A percentile compares a stretch with the other conserved stretches of the same genome.
These are phyloP conservation scores for Nasonia oneida DNA, from an alignment of 2,888 invertebrate species.

Conservation along the genomic window DNA sequence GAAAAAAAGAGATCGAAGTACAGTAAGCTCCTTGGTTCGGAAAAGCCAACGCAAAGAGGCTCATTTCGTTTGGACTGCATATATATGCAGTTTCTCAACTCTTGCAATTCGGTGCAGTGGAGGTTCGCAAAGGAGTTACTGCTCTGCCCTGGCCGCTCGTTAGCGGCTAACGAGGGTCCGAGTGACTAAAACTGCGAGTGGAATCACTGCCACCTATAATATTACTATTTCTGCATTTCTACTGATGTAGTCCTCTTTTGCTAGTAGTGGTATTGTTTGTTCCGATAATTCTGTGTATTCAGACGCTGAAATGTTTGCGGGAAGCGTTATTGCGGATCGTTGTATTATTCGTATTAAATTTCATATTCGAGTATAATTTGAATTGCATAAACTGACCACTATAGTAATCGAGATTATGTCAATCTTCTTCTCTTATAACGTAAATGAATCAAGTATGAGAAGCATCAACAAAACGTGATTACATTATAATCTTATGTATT, in stretches of 20 bases:
- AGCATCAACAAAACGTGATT: too few species aligned
- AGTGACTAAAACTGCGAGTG: constrained; percentile 1
- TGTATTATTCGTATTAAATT: not conserved
- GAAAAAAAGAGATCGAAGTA: not conserved
- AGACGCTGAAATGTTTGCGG: not conserved
- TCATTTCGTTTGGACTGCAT: not conserved
- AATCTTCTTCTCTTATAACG: not conserved
- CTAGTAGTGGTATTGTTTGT: not conserved
- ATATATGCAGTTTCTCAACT: not conserved
- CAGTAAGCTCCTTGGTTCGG: not conserved
- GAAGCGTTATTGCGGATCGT: not conserved
- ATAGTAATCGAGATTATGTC: not conserved
- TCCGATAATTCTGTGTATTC: not conserved
- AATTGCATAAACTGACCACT: not conserved
- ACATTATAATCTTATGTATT: too few species aligned
- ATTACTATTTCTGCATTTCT: not conserved
- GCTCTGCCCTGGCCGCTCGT: not conserved
- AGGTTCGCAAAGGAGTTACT: not conserved
- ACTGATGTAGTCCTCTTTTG: not conserved
- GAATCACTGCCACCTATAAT: not conserved
- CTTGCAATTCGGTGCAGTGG: not conserved
- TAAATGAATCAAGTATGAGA: not conserved
- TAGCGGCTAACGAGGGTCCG: constrained; percentile 17
- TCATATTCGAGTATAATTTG: not conserved
- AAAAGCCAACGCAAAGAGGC: not conserved